These are phyloP conservation scores for Macrostomum lignano DNA, from an alignment of 1,140 invertebrate genomes.

Conservation along the genomic window DNA sequence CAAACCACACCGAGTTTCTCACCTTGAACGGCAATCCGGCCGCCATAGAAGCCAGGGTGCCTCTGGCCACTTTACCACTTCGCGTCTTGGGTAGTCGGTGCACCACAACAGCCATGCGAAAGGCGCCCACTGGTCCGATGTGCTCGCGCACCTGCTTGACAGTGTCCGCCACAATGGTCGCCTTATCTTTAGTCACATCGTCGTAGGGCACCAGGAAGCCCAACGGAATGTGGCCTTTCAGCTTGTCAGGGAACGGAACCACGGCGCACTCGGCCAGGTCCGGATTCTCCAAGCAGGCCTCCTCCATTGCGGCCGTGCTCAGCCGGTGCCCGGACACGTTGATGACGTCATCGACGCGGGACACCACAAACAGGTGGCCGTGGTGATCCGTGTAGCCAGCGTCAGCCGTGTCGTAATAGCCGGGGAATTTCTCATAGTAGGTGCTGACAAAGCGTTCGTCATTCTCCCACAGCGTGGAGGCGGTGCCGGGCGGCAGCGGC, in stretches of 20 bases:
- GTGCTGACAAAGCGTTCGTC: conserved; percentile 48
- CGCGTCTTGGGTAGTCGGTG: conserved; percentile 45
- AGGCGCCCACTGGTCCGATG: conserved; percentile 61
- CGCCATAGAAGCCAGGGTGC: conserved; percentile 50
- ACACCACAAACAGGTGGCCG: conserved; percentile 56
- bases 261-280: conserved; percentile 6
- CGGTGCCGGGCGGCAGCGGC: conserved; percentile 55
- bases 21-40: conserved; percentile 44
- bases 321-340: conserved; percentile 69
- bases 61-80: conserved; percentile 51
- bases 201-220: not conserved
- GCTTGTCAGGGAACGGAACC: conserved; percentile 31
- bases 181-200: conserved; percentile 10
- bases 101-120: conserved; percentile 44
- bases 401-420: conserved; percentile 84
- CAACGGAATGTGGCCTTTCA: conserved; percentile 30
- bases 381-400: conserved; percentile 52
- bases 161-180: conserved; percentile 19
- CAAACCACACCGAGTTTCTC: too few relatives aligned
- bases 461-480: conserved; percentile 48
- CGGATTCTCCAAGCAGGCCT: conserved; percentile 20
- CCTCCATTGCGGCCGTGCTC: conserved; percentile 56
- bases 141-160: conserved; percentile 38
- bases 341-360: conserved; percentile 78
- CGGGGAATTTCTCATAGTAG: conserved; percentile 50